phyloP scores from a whole-genome alignment of 2,113 vertebrate genomes.

The Vulpes ferrilata region DNA sequence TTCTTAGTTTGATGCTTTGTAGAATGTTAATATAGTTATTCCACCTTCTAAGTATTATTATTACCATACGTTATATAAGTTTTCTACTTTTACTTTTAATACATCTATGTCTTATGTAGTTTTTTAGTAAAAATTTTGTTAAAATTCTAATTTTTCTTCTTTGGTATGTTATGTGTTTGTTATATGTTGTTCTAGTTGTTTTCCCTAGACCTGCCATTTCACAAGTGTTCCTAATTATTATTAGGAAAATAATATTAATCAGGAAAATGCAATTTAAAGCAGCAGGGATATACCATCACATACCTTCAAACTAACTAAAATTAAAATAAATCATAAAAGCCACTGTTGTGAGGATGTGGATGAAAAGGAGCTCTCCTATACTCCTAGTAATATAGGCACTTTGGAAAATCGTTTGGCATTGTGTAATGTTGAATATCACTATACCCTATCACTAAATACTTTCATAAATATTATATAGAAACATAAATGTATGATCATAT shows the following conservation, averaged over 20 bases:
- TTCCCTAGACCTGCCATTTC: not conserved
- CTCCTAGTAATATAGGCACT: not conserved
- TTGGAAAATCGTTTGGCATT: not conserved
- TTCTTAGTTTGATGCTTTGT: not conserved
- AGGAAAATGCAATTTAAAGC: not conserved
- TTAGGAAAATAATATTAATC: not conserved
- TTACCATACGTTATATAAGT: not conserved
- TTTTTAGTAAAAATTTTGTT: not conserved
- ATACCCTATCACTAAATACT: not conserved
- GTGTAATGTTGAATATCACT: not conserved
- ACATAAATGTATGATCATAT: not conserved
- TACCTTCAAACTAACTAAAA: not conserved
- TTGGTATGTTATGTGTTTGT: not conserved
- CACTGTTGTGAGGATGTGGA: not conserved
- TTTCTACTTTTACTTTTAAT: not conserved
- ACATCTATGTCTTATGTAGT: not conserved
- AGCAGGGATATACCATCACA: not conserved
- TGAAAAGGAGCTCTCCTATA: not conserved
- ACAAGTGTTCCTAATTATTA: not conserved
- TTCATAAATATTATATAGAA: not conserved
- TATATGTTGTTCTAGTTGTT: not conserved
- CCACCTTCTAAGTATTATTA: not conserved
- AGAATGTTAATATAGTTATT: not conserved
- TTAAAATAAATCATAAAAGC: not conserved
- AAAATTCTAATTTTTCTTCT: not conserved